Conservation (phyloP, 2,888 invertebrate genomes). For the Pediacus dermestoides region DNA sequence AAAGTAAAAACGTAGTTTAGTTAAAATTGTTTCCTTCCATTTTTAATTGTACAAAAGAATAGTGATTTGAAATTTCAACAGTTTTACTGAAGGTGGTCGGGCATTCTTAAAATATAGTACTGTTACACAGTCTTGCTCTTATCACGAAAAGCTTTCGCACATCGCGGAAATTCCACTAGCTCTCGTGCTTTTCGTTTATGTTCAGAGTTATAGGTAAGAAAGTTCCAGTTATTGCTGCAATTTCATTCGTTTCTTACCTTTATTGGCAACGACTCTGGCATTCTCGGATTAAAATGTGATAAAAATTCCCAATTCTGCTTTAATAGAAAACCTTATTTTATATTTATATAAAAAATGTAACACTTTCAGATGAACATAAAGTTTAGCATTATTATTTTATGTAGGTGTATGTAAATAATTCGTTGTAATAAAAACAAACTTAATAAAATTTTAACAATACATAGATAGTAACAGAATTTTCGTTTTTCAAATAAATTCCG, state of each 20-base stretch:
- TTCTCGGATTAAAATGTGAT: slow-evolving; percentile 13
- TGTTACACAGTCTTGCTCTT: slow-evolving; percentile 14
- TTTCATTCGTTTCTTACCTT: slow-evolving; percentile 21
- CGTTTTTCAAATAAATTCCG: no score
- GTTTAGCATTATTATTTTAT: no score
- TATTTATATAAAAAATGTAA: no score
- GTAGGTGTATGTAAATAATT: no score
- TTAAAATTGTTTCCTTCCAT: no score
- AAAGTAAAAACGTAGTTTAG: no score
- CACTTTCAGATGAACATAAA: no score
- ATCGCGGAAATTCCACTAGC: slow-evolving; percentile 19
- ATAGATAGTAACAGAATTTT: no score
- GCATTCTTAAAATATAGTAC: slow-evolving; percentile 6
- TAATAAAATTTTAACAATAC: no score
- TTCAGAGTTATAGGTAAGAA: slow-evolving; percentile 20
- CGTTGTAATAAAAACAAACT: no score
- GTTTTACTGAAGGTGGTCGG: slow-evolving; percentile 1
- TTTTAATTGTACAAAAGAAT: background rate
- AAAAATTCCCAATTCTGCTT: slow-evolving; percentile 7
- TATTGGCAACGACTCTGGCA: slow-evolving; percentile 11
- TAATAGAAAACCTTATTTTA: no score
- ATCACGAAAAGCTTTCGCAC: slow-evolving; percentile 17
- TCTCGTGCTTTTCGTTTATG: slow-evolving; percentile 20
- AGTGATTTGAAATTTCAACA: slow-evolving; percentile 5
- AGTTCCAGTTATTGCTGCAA: slow-evolving; percentile 22